A percentile compares a stretch with the other conserved stretches of the same genome.
Evolutionary conservation across 1,140 invertebrate species (phyloP).

Genomic region (Ceratina australensis): DNA sequence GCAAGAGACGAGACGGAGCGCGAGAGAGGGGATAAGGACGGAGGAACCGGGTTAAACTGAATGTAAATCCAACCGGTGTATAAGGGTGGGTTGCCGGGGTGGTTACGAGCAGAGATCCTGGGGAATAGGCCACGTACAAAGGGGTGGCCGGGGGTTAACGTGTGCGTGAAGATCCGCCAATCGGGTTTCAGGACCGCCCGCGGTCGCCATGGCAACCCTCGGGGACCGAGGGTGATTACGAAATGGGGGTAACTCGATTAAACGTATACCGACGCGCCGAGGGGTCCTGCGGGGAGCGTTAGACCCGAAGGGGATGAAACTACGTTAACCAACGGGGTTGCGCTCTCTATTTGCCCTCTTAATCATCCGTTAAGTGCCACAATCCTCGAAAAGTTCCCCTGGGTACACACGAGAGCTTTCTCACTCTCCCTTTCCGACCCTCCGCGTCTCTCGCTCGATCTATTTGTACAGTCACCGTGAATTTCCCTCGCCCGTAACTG

Average conservation of each 20-base stretch:
- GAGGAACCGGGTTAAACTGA: slow-evolving; percentile 52
- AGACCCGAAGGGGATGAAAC: slow-evolving; percentile 24
- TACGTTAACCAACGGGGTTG: slow-evolving; percentile 41
- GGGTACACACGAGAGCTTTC: slow-evolving; percentile 18
- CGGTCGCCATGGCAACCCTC: slow-evolving; percentile 72
- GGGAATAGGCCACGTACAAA: slow-evolving; percentile 38
- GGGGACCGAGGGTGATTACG: slow-evolving; percentile 56
- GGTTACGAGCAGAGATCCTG: slow-evolving; percentile 52
- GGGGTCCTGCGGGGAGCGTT: slow-evolving; percentile 48
- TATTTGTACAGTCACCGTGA: not conserved
- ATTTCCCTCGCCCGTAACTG: not conserved
- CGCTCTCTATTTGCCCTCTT: slow-evolving; percentile 62
- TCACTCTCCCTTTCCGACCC: not conserved
- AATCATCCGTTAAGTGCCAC: slow-evolving; percentile 66
- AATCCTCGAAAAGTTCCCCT: slow-evolving; percentile 51
- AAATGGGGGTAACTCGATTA: slow-evolving; percentile 67
- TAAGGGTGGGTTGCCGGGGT: not conserved
- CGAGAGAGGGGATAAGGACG: not conserved
- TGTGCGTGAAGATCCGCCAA: slow-evolving; percentile 63
- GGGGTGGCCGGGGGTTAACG: slow-evolving; percentile 57
- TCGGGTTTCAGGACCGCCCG: slow-evolving; percentile 59
- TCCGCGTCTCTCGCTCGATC: not conserved
- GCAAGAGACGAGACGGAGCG: slow-evolving; percentile 7
- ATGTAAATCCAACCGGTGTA: slow-evolving; percentile 55
- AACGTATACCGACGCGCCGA: slow-evolving; percentile 40